Base-by-base conservation (phyloP, 2,797 vertebrate genomes). In the Thaleichthys pacificus region DNA sequence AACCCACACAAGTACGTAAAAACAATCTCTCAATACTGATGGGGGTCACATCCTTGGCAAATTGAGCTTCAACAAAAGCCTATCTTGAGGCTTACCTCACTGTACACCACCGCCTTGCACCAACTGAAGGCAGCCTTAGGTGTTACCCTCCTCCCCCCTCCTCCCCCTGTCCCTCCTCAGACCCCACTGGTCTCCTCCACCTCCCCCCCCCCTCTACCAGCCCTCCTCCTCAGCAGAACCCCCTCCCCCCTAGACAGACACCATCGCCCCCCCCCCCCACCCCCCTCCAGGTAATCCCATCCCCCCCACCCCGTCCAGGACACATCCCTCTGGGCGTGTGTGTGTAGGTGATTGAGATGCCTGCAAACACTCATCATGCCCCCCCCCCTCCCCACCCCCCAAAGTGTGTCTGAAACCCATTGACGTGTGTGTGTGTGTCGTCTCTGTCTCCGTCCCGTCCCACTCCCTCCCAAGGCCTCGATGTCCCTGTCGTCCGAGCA, bases 401-500 rank as follows among this genome's bases (percentile, higher is more conserved):
- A 24, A 30, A 60, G 57, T 70, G 63, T 65, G 63, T 58, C 56
- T 58, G 65, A 58, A 67, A 24, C 30, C 61, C 61, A 64, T 60
- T 77, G 66, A 69, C 58, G 28, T 30, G 28, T 30, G 28, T 30
- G 28, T 70, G 17, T 62, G 65, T 77, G 42, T 54, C 66, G 32
- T 73, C 38, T 61, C 8, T 84, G 49, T 78, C 57, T 58, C 67
- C 21, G 7, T 49, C 71, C 75, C 69, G 71, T 79, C 76, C 70
- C 49, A 69, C 56, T 74, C 65, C 76, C 71, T 76, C 73, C 72
- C 70, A 87, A 98, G 97, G 95, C 94, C 87, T 93, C 95, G 74
- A 93, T 98, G 91, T 95, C 96, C 83, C 87, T 97, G 91, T 96
- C 93, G 77, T 87, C 96, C 89, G 96, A 97, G 91, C 96, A 93